Base-by-base conservation (phyloP, 1,140 invertebrate genomes). In the Eufriesea mexicana region DNA sequence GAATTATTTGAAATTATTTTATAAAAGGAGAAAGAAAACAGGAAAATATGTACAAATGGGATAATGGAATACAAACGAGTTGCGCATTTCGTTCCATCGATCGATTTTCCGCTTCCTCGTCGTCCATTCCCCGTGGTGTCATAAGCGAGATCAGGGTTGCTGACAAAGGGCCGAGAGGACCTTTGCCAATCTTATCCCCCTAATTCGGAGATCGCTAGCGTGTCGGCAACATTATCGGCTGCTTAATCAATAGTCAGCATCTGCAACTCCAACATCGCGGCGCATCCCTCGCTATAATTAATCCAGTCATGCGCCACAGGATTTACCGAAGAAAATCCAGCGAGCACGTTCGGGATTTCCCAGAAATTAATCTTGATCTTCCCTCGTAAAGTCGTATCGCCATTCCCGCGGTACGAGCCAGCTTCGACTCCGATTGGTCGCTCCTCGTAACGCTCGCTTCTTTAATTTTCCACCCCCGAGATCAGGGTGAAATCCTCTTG, bases 331-430 rank as follows among this genome's bases (percentile, higher is more conserved):
- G 79, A 82, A 82, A 67, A 76, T 64, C 72, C 35, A 2, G 6
- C 0, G 35, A 47, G 35, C 71, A 28, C 49, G 79, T 49, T 55
- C 51, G 14, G 71, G 51, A 81, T 66, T 81, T 54, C 20, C 59
- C 20, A 49, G 72, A 67, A 75, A 82, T 82, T 76, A 76, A 82
- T 82, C 62, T 57, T 64, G 49, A 62, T 62, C n/a, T 45, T n/a
- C 7, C 9, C 35, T 35, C 8, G 8, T 28, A 42, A 51, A 82
- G n/a, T 59, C 45, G 62, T 49, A 14, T 71, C 66, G 51, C 62
- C 23, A 8, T 8, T 7, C 42, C 1, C 6, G 5, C 5, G n/a
- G 14, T 47, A 8, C 42, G 7, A 54, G 49, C 10, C 51, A n/a
- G 20, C 14, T 57, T 57, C 51, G 45, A 47, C 62, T 25, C 45